These are phyloP conservation scores for Mustela lutreola DNA, from an alignment of 2,113 vertebrate genomes.

Conservation along the genomic window DNA sequence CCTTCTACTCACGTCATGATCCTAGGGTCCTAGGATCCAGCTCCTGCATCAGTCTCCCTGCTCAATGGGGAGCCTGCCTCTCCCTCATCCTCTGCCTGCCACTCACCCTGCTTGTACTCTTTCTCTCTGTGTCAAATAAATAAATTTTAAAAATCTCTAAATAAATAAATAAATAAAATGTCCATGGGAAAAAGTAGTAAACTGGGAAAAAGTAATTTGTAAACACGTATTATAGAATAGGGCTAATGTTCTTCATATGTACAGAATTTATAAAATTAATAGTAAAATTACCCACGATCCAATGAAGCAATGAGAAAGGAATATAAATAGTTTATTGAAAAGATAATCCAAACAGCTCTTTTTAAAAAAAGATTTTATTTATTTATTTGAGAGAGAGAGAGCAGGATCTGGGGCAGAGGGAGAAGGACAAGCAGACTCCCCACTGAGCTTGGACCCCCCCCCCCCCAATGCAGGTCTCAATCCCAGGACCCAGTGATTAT, in stretches of 20 bases:
- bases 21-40: not conserved
- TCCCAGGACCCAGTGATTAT: too few species aligned
- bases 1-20: too few species aligned
- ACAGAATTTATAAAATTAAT: constrained; percentile 58
- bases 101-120: not conserved
- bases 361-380: not conserved
- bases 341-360: not conserved
- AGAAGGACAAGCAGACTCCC: not conserved
- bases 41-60: not conserved
- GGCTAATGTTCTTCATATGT: constrained; percentile 20
- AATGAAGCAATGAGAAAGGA: not conserved
- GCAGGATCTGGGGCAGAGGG: too few species aligned
- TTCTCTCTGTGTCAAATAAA: too few species aligned
- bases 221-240: not conserved
- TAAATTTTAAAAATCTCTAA: too few species aligned
- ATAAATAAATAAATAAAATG: not conserved
- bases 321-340: constrained; percentile 21
- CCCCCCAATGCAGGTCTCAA: too few species aligned
- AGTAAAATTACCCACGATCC: not conserved
- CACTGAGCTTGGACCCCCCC: not conserved
- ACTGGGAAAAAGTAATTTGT: constrained; percentile 15
- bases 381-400: not conserved
- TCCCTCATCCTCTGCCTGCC: not conserved
- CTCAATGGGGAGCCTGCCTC: not conserved
- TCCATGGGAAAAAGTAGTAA: constrained; percentile 23